These are phyloP conservation scores for Arnoldichthys spilopterus DNA, from an alignment of 2,797 vertebrate genomes.

Conservation along the genomic window DNA sequence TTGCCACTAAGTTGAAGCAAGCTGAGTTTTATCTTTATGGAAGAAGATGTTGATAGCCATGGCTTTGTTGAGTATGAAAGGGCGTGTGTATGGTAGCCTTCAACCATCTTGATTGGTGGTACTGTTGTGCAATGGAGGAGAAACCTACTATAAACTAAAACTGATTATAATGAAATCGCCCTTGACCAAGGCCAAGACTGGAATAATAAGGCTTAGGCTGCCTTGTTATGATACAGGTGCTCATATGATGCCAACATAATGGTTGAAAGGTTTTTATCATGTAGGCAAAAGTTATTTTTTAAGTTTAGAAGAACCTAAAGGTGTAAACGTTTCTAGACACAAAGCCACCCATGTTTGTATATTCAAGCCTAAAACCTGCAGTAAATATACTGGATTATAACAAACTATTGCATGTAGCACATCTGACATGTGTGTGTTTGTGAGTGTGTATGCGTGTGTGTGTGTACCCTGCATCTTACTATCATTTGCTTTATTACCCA, in stretches of 20 bases:
- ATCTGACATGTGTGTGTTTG: no score
- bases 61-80: background rate
- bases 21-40: background rate
- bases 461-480: no score
- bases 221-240: background rate
- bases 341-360: no score
- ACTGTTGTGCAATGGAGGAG: background rate
- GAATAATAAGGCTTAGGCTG: background rate
- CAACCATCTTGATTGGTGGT: background rate
- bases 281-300: no score
- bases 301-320: no score
- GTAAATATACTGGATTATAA: no score
- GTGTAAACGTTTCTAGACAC: no score
- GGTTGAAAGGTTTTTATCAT: constrained; percentile 10
- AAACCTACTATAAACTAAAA: constrained; percentile 27
- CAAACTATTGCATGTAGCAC: no score
- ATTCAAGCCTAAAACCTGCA: background rate
- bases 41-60: background rate
- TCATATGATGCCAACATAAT: background rate
- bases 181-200: background rate
- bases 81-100: background rate
- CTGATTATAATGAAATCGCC: constrained; percentile 34
- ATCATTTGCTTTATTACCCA: constrained; percentile 30
- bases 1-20: constrained; percentile 1
- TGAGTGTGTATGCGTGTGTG: no score